Evolutionary conservation across 2,888 invertebrate genomes (phyloP).

Genomic region (Alviniconcha strummeri): DNA sequence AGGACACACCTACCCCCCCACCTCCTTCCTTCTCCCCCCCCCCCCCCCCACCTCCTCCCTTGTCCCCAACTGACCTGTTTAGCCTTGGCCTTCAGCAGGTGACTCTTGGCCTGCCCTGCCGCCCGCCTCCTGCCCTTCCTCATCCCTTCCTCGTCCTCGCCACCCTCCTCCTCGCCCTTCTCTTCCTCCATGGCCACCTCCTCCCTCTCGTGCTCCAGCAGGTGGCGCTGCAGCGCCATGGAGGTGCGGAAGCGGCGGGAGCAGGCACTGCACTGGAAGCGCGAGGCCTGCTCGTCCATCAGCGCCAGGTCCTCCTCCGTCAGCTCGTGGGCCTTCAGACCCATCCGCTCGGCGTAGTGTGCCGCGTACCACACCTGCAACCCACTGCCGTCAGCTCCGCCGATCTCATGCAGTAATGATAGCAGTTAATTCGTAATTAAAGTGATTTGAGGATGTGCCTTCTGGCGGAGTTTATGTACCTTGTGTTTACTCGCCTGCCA

Average conservation of each 20-base stretch:
- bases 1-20: no score
- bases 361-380: conserved; percentile 81
- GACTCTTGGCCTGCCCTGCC: conserved; percentile 22
- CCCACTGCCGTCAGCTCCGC: neutral
- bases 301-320: conserved; percentile 61
- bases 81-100: conserved; percentile 31
- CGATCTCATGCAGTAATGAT: neutral
- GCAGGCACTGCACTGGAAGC: conserved; percentile 82
- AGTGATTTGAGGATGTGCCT: neutral
- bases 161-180: conserved; percentile 13
- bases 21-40: neutral
- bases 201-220: conserved; percentile 58
- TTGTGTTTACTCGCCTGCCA: no score
- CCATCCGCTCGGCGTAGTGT: conserved; percentile 79
- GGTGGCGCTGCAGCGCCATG: conserved; percentile 79
- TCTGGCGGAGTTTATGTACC: no score
- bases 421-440: neutral
- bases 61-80: conserved; percentile 26
- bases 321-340: conserved; percentile 73
- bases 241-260: conserved; percentile 77
- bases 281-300: conserved; percentile 68
- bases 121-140: conserved; percentile 26
- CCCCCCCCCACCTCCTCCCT: neutral
- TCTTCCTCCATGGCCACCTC: conserved; percentile 35
- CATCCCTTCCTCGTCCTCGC: conserved; percentile 16